Base-by-base conservation (phyloP, 2,797 vertebrate species). In the Sternotherus odoratus region DNA sequence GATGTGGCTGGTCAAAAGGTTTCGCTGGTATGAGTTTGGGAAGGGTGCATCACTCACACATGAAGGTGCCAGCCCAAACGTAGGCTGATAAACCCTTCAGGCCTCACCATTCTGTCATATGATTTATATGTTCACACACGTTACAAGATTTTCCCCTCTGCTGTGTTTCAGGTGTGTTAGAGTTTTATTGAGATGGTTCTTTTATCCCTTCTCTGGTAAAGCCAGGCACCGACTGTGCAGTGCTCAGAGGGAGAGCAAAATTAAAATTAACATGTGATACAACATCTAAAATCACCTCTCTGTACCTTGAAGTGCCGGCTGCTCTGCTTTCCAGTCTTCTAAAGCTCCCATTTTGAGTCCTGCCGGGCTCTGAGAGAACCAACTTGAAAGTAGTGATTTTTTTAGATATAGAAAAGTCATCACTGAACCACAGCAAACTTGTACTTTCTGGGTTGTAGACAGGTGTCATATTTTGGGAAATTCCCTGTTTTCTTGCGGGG, bases 261-360 rank as follows among this genome's bases (percentile, higher is more conserved):
- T 56, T 85, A 94, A 90, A 85, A 81, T 0, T 0, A 96, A 95
- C 66, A 96, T 88, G 66, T 0, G 10, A 92, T 95, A 77, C 57
- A 57, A 51, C 88, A 86, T 85, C 94, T 95, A 91, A 85, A 86
- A 96, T 79, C 53, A 77, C 1, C 54, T 36, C 83, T 87, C 39
- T 92, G 94, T 93, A 83, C 83, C 72, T 91, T 72, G 87, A 86
- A 89, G 86, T 0, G 12, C 87, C 46, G 43, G 93, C 75, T 96
- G 96, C 84, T 95, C 95, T 86, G 95, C 53, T 96, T 96, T 95
- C 79, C 48, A 49, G 90, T 79, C 8, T 86, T 96, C 77, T 96
- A 94, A 96, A 97, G 95, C 57, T 97, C 88, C 48, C 49, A 39
- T 96, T 96, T 96, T 97, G 95, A 96, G 95, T 96, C 96, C 92